Evolutionary conservation across 1,140 invertebrate genomes (phyloP), one percentile per base, ranked within the genome.

Genomic region (Eriocheir sinensis): DNA sequence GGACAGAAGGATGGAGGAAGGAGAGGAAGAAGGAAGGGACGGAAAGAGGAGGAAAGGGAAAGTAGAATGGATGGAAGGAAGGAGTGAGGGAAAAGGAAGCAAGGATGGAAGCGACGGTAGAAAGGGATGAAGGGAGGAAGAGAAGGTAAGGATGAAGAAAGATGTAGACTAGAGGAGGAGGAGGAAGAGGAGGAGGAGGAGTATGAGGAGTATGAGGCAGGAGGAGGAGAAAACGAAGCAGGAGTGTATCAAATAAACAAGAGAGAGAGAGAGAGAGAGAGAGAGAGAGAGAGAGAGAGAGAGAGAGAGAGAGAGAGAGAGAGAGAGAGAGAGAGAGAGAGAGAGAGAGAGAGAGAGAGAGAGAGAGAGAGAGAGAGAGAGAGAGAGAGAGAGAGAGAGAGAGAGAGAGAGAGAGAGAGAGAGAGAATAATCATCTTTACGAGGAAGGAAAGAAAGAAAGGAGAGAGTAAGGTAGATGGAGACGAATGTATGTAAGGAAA

Each of bases 291-390:
- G 48, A 36, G 53, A 34, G 90, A 38, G 53, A 36, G 90, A 36
- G 53, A 36, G 90, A 38, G 32, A 36, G 36, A 32, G 9, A 17
- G 30, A 79, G 30, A n/a, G 36, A 27, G 60, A 27, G n/a, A 36
- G 90, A n/a, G n/a, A 72, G 60, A 36, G 60, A 79, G 90, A 91
- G 90, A 40, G 90, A 80, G 60, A 91, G 90, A 40, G 90, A 79
- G 36, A 36, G 60, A 79, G 34, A 91, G 44, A 32, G 48, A 91
- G 48, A 72, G 90, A 80, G 53, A 91, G 53, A 91, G 90, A 91
- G 90, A 60, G 90, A 91, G n/a, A 44, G 88, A 90, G 34, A 34
- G 53, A 32, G 53, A 15, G 40, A 34, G 53, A 79, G 53, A 79
- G 12, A 34, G 21, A 27, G n/a, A 36, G n/a, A n/a, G 30, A 30